Evolutionary conservation across 2,113 vertebrate genomes (phyloP).

Genomic region (Hippopotamus amphibius): DNA sequence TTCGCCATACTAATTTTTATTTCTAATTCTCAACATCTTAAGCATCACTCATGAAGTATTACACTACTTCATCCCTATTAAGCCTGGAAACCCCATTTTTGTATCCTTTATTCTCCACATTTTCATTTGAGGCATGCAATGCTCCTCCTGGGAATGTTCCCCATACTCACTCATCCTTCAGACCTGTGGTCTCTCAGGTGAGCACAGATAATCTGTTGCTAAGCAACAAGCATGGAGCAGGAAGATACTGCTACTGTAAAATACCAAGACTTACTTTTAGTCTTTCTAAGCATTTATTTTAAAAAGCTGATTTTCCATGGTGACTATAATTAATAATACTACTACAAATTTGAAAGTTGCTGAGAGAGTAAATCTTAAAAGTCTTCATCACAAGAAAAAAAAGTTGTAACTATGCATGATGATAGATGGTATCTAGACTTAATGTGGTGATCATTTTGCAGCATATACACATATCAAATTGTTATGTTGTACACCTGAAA

Average conservation of each 20-base stretch:
- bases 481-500: neutral
- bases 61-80: neutral
- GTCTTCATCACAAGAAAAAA: neutral
- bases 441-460: neutral
- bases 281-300: neutral
- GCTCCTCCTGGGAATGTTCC: neutral
- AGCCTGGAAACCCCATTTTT: neutral
- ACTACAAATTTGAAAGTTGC: neutral
- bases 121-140: neutral
- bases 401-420: neutral
- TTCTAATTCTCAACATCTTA: slow-evolving; percentile 11
- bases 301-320: neutral
- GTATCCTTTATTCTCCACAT: neutral
- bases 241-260: neutral
- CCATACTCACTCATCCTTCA: neutral
- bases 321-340: neutral
- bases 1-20: neutral
- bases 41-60: neutral
- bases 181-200: neutral
- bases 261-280: neutral
- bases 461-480: neutral
- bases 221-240: slow-evolving; percentile 14
- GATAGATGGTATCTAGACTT: neutral
- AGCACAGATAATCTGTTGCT: slow-evolving; percentile 39
- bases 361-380: neutral